A percentile compares a stretch with the other conserved stretches of the same genome.
These are phyloP conservation scores for Fragum whitleyi DNA, from an alignment of 2,888 invertebrate genomes.

Conservation along the genomic window DNA sequence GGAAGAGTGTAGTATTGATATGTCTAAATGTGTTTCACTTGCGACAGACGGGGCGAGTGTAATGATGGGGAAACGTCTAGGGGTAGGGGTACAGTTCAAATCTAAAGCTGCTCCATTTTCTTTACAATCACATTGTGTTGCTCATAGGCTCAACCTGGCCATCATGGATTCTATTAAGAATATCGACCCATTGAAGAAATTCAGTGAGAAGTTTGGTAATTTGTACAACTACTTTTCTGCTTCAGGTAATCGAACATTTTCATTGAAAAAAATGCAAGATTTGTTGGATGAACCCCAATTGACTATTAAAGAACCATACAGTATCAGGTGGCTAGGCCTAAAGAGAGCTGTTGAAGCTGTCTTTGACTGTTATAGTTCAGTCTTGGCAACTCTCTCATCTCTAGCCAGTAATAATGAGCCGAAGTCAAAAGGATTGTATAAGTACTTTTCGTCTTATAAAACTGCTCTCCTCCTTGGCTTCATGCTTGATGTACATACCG, in stretches of 20 bases:
- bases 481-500: conserved; percentile 56
- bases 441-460: conserved; percentile 55
- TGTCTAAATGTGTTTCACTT: conserved; percentile 39
- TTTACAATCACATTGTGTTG: conserved; percentile 54
- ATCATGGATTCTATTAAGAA: conserved; percentile 56
- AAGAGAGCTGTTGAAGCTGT: conserved; percentile 57
- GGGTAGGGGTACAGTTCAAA: conserved; percentile 45
- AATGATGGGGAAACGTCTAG: conserved; percentile 50
- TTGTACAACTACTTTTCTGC: conserved; percentile 57
- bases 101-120: conserved; percentile 51
- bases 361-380: conserved; percentile 42
- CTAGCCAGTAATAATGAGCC: conserved; percentile 54
- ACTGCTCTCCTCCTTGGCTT: conserved; percentile 40
- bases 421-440: conserved; percentile 40
- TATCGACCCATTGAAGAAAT: conserved; percentile 37
- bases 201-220: conserved; percentile 53
- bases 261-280: conserved; percentile 50
- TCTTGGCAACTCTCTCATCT: conserved; percentile 49
- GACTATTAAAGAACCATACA: conserved; percentile 55
- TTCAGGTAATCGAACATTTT: conserved; percentile 38
- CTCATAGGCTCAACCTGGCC: conserved; percentile 54
- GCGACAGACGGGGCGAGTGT: conserved; percentile 59
- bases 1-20: conserved; percentile 10
- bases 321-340: conserved; percentile 57
- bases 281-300: conserved; percentile 56